Base-by-base conservation (phyloP, 2,888 invertebrate genomes). In the Ctena decussata region DNA sequence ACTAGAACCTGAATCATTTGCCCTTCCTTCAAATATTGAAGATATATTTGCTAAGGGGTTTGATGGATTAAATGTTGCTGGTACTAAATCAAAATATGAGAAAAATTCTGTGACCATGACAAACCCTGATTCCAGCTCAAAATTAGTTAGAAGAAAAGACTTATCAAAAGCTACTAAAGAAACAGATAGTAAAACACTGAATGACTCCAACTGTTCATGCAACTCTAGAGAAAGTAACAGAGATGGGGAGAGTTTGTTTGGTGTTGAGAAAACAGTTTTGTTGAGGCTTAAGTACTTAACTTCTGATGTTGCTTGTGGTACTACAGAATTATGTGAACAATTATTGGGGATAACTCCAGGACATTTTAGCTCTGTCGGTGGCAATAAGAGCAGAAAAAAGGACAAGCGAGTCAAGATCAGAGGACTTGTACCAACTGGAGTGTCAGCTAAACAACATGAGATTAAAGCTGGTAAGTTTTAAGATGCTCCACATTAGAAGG, bases 391-490 rank as follows among this genome's bases (percentile, higher is more conserved):
- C 24, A 80, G 86, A 41, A 74, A 82, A 57, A 77, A 78, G 39
- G 86, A 89, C 57, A 82, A 78, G 37, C 37, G 86, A 27, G 80
- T 89, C 3, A 89, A 86, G 60, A 82, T 91, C 3, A 77, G 91
- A 70, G 91, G 90, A 32, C 77, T 92, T 8, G 79, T 89, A 30
- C 89, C 91, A 6, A 88, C 88, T 37, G 91, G 90, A 35, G 84
- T 90, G n/a, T 84, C 91, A 27, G 86, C 89, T 11, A 92, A 85
- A 80, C 80, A 87, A 18, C 69, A 84, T 37, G 85, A 91, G 46
- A 87, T 92, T 35, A 84, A 85, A 80, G 88, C 90, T 82, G 91
- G 92, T 92, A 82, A 76, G 87, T 83, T 27, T 21, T n/a, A n/a
- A n/a, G n/a, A n/a, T n/a, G n/a, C n/a, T n/a, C n/a, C n/a, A n/a